These are phyloP conservation scores for Watsonalla binaria DNA, from an alignment of 2,888 invertebrate species.

Conservation along the genomic window DNA sequence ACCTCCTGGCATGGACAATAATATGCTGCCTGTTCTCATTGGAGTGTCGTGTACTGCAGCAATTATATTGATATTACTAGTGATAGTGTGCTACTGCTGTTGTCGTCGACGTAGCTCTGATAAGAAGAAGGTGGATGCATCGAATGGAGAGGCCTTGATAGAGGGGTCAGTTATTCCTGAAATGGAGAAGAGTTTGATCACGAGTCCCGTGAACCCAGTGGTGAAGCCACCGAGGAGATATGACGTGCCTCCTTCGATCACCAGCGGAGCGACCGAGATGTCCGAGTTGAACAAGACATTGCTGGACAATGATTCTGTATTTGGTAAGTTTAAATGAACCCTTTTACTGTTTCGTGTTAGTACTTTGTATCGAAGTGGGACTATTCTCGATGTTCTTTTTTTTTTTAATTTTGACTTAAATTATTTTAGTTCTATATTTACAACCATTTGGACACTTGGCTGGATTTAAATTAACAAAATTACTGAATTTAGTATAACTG, in stretches of 20 bases:
- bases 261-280: slow-evolving; percentile 87
- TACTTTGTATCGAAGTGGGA: not conserved
- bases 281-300: slow-evolving; percentile 89
- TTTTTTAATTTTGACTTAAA: too few species aligned
- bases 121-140: slow-evolving; percentile 78
- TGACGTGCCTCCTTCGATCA: slow-evolving; percentile 84
- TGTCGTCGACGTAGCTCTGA: slow-evolving; percentile 74
- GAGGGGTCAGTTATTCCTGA: slow-evolving; percentile 88
- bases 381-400: too few species aligned
- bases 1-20: slow-evolving; percentile 76
- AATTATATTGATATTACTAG: slow-evolving; percentile 70
- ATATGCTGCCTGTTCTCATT: slow-evolving; percentile 75
- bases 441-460: too few species aligned
- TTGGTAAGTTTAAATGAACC: slow-evolving; percentile 75
- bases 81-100: slow-evolving; percentile 77
- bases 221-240: slow-evolving; percentile 89
- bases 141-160: slow-evolving; percentile 83
- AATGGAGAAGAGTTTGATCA: slow-evolving; percentile 90
- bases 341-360: slow-evolving; percentile 15
- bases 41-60: slow-evolving; percentile 69
- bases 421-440: too few species aligned
- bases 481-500: too few species aligned
- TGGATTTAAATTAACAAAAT: too few species aligned
- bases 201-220: slow-evolving; percentile 87
- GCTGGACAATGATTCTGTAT: slow-evolving; percentile 88